Conservation (phyloP, 2,113 vertebrate species). For the Channa argus region DNA sequence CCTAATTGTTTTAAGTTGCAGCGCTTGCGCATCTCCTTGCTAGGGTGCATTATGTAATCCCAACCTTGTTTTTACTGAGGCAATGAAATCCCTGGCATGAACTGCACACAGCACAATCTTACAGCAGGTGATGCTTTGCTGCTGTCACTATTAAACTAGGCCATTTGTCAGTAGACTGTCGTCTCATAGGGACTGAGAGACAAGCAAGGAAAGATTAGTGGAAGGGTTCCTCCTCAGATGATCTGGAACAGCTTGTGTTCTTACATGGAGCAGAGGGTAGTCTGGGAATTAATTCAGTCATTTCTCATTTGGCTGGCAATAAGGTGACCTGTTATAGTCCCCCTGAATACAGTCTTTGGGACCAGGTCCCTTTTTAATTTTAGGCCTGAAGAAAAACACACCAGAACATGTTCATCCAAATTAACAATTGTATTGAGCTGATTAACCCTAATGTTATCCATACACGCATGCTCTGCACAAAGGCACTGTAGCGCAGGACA, state of each 20-base stretch:
- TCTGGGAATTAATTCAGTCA: too few species aligned
- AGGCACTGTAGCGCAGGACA: too few species aligned
- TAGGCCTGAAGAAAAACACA: background rate
- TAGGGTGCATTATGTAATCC: conserved; percentile 46
- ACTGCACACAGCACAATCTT: conserved; percentile 22
- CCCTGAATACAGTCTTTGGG: background rate
- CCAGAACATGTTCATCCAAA: background rate
- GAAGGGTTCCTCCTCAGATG: background rate
- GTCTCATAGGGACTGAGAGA: background rate
- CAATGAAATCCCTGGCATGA: conserved; percentile 53
- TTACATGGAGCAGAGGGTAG: background rate
- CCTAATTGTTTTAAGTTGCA: conserved; percentile 19
- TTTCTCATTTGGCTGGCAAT: background rate
- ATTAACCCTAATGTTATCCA: too few species aligned
- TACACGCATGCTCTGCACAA: too few species aligned
- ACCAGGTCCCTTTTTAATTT: background rate
- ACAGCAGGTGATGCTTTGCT: conserved; percentile 59
- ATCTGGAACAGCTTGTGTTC: background rate
- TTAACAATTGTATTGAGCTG: too few species aligned
- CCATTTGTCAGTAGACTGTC: background rate
- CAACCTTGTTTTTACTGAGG: background rate
- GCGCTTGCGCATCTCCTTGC: conserved; percentile 25
- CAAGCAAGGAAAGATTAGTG: background rate
- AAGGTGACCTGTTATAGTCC: background rate
- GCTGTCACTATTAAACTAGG: conserved; percentile 32